Base-by-base conservation (phyloP, 2,888 invertebrate species). In the Drosophila quinaria region DNA sequence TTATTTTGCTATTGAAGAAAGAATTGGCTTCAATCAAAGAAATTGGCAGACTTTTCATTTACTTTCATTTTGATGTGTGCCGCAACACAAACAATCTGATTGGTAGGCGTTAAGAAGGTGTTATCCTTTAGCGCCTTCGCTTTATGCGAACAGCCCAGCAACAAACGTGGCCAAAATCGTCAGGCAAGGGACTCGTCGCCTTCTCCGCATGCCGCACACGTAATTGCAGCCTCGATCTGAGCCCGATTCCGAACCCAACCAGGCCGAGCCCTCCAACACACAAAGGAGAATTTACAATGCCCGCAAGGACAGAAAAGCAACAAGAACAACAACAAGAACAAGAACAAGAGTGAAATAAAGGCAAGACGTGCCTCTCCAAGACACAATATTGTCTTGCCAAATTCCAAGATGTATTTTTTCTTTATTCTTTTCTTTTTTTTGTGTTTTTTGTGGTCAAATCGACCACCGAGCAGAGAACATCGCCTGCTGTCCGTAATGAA, bases 51-150 rank as follows among this genome's bases (percentile, higher is more conserved):
- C 56, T 35, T 58, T 46, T 46, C 56, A 46, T 58, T 46, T 47
- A 22, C 47, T 72, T 63, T 56, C 29, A 60, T 74, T 83, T 84
- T 59, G 46, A 55, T 65, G 62, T 73, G 11, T 50, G 76, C 71
- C 67, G 81, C 70, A 68, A 49, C 70, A 41, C 63, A 76, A 66
- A 81, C 63, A 75, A 54, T 74, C 62, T 55, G 42, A 49, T 66
- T 72, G 86, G 83, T 78, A 84, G 89, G 90, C 90, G 90, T 81
- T 90, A 88, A 90, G 89, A 90, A 90, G 91, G 91, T 91, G 91
- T 91, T 91, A 88, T 86, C 89, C 90, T 90, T 89, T 90, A 90
- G 91, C 91, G 91, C 91, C 91, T 90, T 88, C 76, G 73, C 69
- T 80, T 79, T 65, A 66, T 81, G 71, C 49, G 44, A 61, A 46